phyloP scores from a whole-genome alignment of 2,113 vertebrate species.

The Atractosteus spatula region DNA sequence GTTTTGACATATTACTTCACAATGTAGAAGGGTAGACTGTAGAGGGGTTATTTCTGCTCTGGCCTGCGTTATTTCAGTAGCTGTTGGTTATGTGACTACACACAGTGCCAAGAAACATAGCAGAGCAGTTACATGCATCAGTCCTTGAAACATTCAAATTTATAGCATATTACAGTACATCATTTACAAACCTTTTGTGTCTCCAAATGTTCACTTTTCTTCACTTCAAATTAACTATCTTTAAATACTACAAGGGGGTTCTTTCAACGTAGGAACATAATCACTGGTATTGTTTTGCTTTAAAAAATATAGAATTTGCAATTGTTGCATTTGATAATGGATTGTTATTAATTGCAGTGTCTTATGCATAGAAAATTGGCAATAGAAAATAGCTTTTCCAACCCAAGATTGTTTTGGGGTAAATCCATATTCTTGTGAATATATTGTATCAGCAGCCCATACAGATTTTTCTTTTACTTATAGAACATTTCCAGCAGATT shows the following conservation, averaged over 20 bases:
- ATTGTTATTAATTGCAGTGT: slow-evolving; percentile 39
- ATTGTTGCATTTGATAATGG: slow-evolving; percentile 5
- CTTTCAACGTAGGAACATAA: slow-evolving; percentile 7
- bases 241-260: not conserved
- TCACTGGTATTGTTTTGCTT: slow-evolving; percentile 3
- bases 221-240: too few relatives aligned
- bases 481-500: not conserved
- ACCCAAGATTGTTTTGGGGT: slow-evolving; percentile 12
- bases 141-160: too few relatives aligned
- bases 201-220: not conserved
- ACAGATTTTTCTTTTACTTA: not conserved
- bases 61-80: too few relatives aligned
- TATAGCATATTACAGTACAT: not conserved
- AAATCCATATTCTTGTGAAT: not conserved
- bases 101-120: too few relatives aligned
- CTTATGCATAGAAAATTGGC: slow-evolving; percentile 37
- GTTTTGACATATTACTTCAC: too few relatives aligned
- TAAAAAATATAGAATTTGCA: slow-evolving; percentile 10
- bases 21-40: too few relatives aligned
- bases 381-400: slow-evolving; percentile 34
- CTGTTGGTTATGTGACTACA: too few relatives aligned
- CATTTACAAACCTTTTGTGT: slow-evolving; percentile 5
- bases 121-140: too few relatives aligned
- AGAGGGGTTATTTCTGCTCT: too few relatives aligned
- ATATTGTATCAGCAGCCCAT: not conserved